phyloP scores from a whole-genome alignment of 64 coral and sea anemone species.

The Stylophora pistillata region DNA sequence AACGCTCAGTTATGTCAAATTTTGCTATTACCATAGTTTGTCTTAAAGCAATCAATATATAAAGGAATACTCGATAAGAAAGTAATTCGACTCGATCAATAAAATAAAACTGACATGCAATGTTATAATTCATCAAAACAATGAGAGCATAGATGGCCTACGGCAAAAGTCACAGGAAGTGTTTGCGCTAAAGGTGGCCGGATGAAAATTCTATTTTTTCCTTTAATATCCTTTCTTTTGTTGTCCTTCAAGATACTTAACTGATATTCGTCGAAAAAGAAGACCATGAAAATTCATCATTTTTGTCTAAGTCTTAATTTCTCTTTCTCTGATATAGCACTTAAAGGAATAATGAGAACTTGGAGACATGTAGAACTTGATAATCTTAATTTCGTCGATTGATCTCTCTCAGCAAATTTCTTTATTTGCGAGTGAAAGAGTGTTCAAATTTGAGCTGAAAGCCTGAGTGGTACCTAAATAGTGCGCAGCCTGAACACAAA shows the following conservation, averaged over 20 bases:
- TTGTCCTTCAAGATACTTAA: background rate
- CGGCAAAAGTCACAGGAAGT: background rate
- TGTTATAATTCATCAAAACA: background rate
- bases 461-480: too few relatives aligned
- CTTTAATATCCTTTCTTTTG: background rate
- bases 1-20: background rate
- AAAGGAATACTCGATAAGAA: background rate
- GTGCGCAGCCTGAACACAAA: too few relatives aligned
- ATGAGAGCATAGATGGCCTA: background rate
- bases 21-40: background rate
- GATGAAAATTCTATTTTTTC: background rate
- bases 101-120: background rate
- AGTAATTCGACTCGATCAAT: background rate
- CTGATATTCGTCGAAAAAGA: background rate
- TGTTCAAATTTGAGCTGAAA: too few relatives aligned
- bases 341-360: too few relatives aligned
- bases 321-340: too few relatives aligned
- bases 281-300: background rate
- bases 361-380: too few relatives aligned
- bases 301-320: too few relatives aligned
- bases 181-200: background rate
- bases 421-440: too few relatives aligned
- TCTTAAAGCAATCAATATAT: background rate
- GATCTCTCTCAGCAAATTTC: too few relatives aligned
- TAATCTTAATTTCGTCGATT: too few relatives aligned